Percentiles rank a stretch among this genome's conserved stretches.
Evolutionary conservation across 2,888 invertebrate species (phyloP).

Genomic region (Clivina fossor): DNA sequence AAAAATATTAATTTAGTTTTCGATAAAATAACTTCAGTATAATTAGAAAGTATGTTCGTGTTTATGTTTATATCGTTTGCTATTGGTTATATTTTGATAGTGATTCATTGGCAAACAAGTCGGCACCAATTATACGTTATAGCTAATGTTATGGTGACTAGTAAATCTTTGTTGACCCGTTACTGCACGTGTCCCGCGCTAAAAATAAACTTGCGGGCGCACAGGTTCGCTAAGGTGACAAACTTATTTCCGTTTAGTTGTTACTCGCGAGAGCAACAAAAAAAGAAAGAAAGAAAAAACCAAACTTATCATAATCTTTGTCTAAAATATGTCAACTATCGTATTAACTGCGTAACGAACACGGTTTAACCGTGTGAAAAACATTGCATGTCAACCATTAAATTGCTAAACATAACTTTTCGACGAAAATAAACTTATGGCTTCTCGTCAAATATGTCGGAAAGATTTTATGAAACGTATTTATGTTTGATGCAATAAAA

Average conservation of each 20-base stretch:
- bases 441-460: not conserved
- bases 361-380: conserved; percentile 1
- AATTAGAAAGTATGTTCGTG: too few species aligned
- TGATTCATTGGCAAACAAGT: too few species aligned
- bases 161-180: too few species aligned
- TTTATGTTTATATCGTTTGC: too few species aligned
- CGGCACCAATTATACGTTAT: too few species aligned
- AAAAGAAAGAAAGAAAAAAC: not conserved
- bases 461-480: too few species aligned
- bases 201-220: conserved; percentile 11
- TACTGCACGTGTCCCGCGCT: conserved; percentile 16
- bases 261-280: not conserved
- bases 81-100: too few species aligned
- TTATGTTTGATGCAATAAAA: not conserved
- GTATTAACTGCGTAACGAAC: conserved; percentile 12
- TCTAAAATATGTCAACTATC: conserved; percentile 21
- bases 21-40: too few species aligned
- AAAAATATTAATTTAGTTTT: too few species aligned
- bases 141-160: too few species aligned
- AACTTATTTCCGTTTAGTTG: conserved; percentile 16
- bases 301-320: conserved; percentile 11
- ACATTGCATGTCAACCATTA: conserved; percentile 20
- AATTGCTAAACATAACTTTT: conserved; percentile 26
- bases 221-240: conserved; percentile 15
- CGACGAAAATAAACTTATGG: conserved; percentile 12